Conservation (phyloP, 2,888 invertebrate genomes). For the Orthosia cruda region DNA sequence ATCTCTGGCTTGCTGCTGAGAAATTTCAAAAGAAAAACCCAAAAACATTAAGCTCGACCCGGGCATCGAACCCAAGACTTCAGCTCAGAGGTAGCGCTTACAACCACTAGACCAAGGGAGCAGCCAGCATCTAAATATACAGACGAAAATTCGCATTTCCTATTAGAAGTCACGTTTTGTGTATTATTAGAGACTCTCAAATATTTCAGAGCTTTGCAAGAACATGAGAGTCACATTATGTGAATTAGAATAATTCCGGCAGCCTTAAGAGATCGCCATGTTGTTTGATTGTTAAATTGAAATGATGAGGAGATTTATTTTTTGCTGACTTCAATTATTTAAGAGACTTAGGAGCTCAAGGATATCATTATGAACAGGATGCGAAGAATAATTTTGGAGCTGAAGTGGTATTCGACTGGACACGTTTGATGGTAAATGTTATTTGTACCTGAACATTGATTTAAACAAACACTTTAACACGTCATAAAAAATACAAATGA, state of each 20-base stretch:
- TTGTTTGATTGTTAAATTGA: slow-evolving; percentile 35
- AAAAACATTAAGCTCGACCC: too few relatives aligned
- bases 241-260: slow-evolving; percentile 32
- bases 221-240: slow-evolving; percentile 36
- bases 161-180: slow-evolving; percentile 26
- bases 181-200: slow-evolving; percentile 13
- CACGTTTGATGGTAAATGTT: neutral
- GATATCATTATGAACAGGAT: slow-evolving; percentile 16
- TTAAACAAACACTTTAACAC: too few relatives aligned
- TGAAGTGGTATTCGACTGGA: neutral
- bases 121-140: neutral
- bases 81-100: neutral
- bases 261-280: neutral
- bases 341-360: slow-evolving; percentile 1
- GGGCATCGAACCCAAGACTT: neutral
- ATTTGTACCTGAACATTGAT: too few relatives aligned
- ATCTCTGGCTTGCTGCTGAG: too few relatives aligned
- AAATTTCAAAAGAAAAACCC: too few relatives aligned
- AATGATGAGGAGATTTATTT: slow-evolving; percentile 1
- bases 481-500: too few relatives aligned
- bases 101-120: neutral
- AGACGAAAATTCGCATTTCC: slow-evolving; percentile 11
- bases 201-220: neutral
- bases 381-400: neutral
- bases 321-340: neutral